A percentile compares a stretch with the other conserved stretches of the same genome.
These are phyloP conservation scores for Crenichthys baileyi DNA, from an alignment of 2,797 vertebrate species.

Conservation along the genomic window DNA sequence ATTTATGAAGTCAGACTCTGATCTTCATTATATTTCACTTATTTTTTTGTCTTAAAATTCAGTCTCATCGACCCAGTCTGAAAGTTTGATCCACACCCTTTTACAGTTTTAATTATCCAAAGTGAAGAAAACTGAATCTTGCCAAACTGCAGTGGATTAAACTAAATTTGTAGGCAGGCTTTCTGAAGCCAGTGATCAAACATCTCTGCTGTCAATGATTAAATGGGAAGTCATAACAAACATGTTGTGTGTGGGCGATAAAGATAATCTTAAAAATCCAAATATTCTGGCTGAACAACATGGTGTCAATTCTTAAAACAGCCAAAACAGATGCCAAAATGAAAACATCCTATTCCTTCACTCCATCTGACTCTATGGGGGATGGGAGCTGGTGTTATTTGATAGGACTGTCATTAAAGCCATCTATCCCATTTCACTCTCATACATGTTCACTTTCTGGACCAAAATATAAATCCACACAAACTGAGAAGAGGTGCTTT, in stretches of 20 bases:
- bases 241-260: conserved; percentile 47
- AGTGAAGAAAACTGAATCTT: conserved; percentile 21
- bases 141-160: conserved; percentile 41
- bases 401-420: conserved; percentile 79
- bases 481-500: conserved; percentile 63
- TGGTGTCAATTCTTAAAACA: conserved; percentile 59
- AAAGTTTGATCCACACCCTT: conserved; percentile 21
- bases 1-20: background rate
- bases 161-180: conserved; percentile 30
- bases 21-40: background rate
- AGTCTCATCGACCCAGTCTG: conserved; percentile 12
- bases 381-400: conserved; percentile 68
- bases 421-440: conserved; percentile 70
- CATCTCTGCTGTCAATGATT: conserved; percentile 47
- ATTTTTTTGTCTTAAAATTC: background rate
- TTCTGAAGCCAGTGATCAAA: conserved; percentile 43
- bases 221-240: conserved; percentile 53
- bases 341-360: conserved; percentile 68
- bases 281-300: conserved; percentile 59
- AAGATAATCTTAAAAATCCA: conserved; percentile 52
- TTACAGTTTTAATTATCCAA: conserved; percentile 31
- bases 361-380: conserved; percentile 56
- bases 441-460: conserved; percentile 38
- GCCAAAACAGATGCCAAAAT: conserved; percentile 68
- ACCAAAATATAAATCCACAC: conserved; percentile 51